These are phyloP conservation scores for Tyrophagus putrescentiae DNA, from an alignment of 1,140 invertebrate genomes.

Conservation along the genomic window DNA sequence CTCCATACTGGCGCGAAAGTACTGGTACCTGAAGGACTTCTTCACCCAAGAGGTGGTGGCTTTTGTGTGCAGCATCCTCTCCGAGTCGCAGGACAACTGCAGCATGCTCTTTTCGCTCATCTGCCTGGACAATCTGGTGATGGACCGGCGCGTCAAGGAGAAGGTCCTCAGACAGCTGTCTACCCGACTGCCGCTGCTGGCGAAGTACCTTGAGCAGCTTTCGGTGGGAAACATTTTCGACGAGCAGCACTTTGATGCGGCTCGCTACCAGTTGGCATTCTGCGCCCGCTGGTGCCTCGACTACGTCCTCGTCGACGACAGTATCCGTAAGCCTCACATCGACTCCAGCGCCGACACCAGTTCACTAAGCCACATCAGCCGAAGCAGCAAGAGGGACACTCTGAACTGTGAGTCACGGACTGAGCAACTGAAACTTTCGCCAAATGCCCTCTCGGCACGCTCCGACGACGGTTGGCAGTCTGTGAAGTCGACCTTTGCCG, in stretches of 20 bases:
- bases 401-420: background rate
- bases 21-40: background rate
- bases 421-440: background rate
- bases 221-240: background rate
- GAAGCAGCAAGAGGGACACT: background rate
- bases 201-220: background rate
- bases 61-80: background rate
- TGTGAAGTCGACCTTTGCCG: conserved; percentile 80
- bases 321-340: no score
- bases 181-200: background rate
- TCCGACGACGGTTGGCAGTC: background rate
- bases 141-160: background rate
- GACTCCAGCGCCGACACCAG: no score
- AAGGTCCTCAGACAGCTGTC: background rate
- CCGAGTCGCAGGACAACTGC: background rate
- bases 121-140: background rate
- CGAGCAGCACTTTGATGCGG: background rate
- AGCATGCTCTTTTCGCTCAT: background rate
- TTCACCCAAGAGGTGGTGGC: background rate
- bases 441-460: background rate
- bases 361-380: background rate
- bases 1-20: background rate
- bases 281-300: background rate
- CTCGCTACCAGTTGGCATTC: background rate
- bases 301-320: background rate